A percentile compares a stretch with the other conserved stretches of the same genome.
Evolutionary conservation across 2,888 invertebrate species (phyloP).

Genomic region (Athalia circularis): DNA sequence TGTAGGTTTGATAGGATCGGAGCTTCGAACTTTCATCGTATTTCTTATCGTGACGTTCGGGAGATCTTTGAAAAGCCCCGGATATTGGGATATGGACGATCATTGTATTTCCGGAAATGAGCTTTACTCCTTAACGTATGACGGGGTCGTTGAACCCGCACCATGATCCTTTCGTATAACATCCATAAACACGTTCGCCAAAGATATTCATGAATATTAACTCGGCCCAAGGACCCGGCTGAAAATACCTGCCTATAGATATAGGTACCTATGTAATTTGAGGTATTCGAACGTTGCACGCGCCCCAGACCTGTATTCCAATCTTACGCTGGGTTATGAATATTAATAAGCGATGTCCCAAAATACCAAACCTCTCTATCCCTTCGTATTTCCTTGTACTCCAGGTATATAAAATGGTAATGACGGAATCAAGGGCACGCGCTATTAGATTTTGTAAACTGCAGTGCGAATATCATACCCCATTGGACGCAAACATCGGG

Average conservation of each 20-base stretch:
- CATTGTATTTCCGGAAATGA: conserved; percentile 31
- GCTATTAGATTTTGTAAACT: not conserved
- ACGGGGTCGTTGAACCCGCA: conserved; percentile 42
- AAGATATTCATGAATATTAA: conserved; percentile 39
- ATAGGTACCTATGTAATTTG: conserved; percentile 53
- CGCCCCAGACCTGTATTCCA: conserved; percentile 36
- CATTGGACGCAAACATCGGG: too few species aligned
- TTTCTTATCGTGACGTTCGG: not conserved
- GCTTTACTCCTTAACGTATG: conserved; percentile 35
- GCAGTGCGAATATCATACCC: not conserved
- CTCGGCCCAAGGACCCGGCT: conserved; percentile 23
- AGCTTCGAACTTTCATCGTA: too few species aligned
- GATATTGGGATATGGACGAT: not conserved
- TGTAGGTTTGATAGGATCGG: too few species aligned
- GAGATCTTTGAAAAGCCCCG: not conserved
- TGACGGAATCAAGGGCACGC: conserved; percentile 4
- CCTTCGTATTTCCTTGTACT: conserved; percentile 9
- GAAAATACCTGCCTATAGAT: conserved; percentile 6
- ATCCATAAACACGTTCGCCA: conserved; percentile 28
- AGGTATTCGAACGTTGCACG: conserved; percentile 50
- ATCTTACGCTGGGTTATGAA: conserved; percentile 54
- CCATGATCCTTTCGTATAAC: conserved; percentile 9
- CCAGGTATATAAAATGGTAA: not conserved
- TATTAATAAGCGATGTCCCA: conserved; percentile 56
- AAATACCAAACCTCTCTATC: conserved; percentile 51